A percentile compares a stretch with the other conserved stretches of the same genome.
phyloP scores from a whole-genome alignment of 1,140 invertebrate species.

The Apis florea region DNA sequence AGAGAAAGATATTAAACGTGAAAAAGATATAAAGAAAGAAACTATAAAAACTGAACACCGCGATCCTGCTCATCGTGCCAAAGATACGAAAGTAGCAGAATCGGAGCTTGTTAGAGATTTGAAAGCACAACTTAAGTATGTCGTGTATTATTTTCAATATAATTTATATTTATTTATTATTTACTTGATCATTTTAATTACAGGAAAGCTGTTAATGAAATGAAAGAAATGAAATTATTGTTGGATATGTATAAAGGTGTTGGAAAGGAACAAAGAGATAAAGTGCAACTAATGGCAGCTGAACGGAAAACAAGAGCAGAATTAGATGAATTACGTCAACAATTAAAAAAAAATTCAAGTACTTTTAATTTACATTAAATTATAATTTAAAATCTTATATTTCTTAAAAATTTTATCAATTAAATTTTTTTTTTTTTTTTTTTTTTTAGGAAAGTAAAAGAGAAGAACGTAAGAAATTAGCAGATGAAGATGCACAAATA shows the following conservation, averaged over 20 bases:
- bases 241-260: constrained; percentile 98
- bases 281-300: constrained; percentile 96
- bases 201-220: constrained; percentile 95
- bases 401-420: constrained; percentile 10
- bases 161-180: background rate
- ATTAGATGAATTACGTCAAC: constrained; percentile 92
- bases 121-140: constrained; percentile 94
- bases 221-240: constrained; percentile 95
- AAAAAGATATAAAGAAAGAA: constrained; percentile 84
- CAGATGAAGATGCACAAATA: constrained; percentile 95
- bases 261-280: constrained; percentile 97
- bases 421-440: constrained; percentile 56
- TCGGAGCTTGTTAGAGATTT: constrained; percentile 90
- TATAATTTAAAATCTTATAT: background rate
- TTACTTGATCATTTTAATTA: constrained; percentile 50
- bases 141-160: background rate
- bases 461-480: constrained; percentile 94
- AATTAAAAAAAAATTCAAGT: constrained; percentile 92
- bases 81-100: constrained; percentile 83
- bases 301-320: constrained; percentile 95
- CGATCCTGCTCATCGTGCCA: constrained; percentile 80
- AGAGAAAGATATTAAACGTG: constrained; percentile 82
- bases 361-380: background rate
- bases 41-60: constrained; percentile 80
- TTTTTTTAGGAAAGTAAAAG: constrained; percentile 91